A percentile compares a stretch with the other conserved stretches of the same genome.
phyloP scores from a whole-genome alignment of 2,888 invertebrate genomes.

The Nemoura dubitans region DNA sequence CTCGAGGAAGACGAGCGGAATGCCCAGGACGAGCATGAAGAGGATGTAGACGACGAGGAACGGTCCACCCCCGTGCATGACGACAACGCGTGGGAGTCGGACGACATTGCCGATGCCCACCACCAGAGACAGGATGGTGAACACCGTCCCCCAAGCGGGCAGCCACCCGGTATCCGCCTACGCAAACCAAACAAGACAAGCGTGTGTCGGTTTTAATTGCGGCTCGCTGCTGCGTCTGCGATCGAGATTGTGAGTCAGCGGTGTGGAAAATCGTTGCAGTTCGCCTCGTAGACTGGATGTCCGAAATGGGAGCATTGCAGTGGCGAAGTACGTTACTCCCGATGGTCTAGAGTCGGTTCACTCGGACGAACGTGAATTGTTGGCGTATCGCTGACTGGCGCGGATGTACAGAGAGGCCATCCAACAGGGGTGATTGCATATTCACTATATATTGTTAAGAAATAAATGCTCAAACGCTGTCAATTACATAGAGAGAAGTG shows the following conservation, averaged over 20 bases:
- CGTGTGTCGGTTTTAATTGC: neutral
- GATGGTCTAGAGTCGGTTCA: neutral
- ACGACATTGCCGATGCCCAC: constrained; percentile 67
- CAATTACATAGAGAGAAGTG: too few relatives aligned
- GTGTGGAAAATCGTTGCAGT: neutral
- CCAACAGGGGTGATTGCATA: too few relatives aligned
- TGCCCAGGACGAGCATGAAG: constrained; percentile 63
- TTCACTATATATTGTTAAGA: too few relatives aligned
- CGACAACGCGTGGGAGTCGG: constrained; percentile 68
- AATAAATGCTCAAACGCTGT: too few relatives aligned
- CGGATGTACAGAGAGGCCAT: too few relatives aligned
- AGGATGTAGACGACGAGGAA: constrained; percentile 65
- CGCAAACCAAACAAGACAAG: constrained; percentile 54
- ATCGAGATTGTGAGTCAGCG: neutral
- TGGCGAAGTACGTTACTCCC: neutral
- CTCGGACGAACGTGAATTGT: neutral
- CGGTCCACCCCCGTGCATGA: constrained; percentile 68
- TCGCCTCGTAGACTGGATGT: neutral
- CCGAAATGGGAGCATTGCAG: neutral
- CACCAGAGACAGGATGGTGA: constrained; percentile 67
- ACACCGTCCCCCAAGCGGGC: constrained; percentile 59
- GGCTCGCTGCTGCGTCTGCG: neutral
- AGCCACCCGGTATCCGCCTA: constrained; percentile 59
- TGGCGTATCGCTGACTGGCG: too few relatives aligned
- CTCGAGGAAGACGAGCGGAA: constrained; percentile 70